These are phyloP conservation scores for Eristalis intricaria DNA, from an alignment of 2,888 invertebrate genomes.

Conservation along the genomic window DNA sequence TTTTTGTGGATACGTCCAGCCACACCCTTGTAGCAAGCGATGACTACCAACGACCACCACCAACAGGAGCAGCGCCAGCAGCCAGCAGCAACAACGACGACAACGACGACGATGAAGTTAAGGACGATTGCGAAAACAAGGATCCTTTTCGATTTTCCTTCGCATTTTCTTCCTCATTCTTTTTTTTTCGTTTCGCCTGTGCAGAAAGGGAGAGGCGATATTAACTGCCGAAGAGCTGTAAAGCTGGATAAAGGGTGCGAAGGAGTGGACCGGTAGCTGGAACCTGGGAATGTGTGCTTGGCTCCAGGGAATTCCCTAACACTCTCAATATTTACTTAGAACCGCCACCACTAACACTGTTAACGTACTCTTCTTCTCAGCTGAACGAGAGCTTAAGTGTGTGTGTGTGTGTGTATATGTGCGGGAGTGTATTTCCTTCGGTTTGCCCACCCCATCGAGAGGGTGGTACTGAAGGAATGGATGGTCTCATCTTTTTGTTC, in stretches of 20 bases:
- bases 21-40: slow-evolving; percentile 2
- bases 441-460: neutral
- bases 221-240: neutral
- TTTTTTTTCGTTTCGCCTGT: neutral
- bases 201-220: neutral
- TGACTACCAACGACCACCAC: neutral
- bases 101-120: neutral
- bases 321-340: slow-evolving; percentile 59
- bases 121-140: slow-evolving; percentile 11
- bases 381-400: neutral
- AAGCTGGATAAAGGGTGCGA: neutral
- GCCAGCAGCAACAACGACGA: neutral
- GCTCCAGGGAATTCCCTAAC: slow-evolving; percentile 68
- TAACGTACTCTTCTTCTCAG: neutral
- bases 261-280: neutral
- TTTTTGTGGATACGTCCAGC: slow-evolving; percentile 3
- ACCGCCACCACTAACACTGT: slow-evolving; percentile 24
- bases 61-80: neutral
- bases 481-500: neutral
- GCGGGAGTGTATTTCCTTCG: neutral
- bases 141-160: neutral
- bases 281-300: neutral
- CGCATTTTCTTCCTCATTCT: neutral
- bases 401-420: neutral
- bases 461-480: neutral